These are phyloP conservation scores for Tupiocoris notatus DNA, from an alignment of 2,888 invertebrate species.

Conservation along the genomic window DNA sequence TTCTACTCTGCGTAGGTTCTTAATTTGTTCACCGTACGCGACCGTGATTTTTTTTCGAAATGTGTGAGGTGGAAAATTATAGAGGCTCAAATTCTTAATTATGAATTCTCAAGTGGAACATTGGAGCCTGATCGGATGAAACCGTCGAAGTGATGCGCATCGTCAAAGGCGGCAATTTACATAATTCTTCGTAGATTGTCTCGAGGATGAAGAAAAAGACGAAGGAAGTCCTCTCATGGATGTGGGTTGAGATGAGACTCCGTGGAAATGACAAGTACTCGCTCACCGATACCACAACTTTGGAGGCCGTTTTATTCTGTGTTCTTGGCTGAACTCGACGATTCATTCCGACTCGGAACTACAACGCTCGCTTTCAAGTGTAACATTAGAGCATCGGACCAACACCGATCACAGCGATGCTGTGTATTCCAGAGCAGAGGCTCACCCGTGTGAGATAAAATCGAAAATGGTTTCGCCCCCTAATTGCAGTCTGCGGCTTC, in stretches of 20 bases:
- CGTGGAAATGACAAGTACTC: neutral
- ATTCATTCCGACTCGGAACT: too few relatives aligned
- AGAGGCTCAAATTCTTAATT: neutral
- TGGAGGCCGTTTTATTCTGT: too few relatives aligned
- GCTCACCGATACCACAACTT: too few relatives aligned
- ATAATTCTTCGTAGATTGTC: neutral
- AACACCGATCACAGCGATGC: too few relatives aligned
- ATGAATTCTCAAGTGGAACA: neutral
- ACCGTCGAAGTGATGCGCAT: neutral
- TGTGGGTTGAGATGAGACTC: neutral
- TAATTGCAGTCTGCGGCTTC: neutral
- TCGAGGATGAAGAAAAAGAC: neutral
- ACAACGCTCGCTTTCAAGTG: too few relatives aligned
- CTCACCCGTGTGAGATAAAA: neutral
- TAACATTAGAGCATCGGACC: too few relatives aligned
- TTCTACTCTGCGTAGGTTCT: too few relatives aligned
- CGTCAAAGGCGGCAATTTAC: neutral
- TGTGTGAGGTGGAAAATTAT: neutral
- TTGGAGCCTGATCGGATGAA: neutral
- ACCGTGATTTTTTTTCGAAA: too few relatives aligned
- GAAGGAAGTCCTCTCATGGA: neutral
- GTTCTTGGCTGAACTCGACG: too few relatives aligned
- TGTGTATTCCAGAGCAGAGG: neutral
- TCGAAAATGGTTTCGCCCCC: neutral
- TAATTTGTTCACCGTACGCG: too few relatives aligned